These are phyloP conservation scores for Jaculus jaculus DNA, from an alignment of 2,113 vertebrate genomes.

Conservation along the genomic window DNA sequence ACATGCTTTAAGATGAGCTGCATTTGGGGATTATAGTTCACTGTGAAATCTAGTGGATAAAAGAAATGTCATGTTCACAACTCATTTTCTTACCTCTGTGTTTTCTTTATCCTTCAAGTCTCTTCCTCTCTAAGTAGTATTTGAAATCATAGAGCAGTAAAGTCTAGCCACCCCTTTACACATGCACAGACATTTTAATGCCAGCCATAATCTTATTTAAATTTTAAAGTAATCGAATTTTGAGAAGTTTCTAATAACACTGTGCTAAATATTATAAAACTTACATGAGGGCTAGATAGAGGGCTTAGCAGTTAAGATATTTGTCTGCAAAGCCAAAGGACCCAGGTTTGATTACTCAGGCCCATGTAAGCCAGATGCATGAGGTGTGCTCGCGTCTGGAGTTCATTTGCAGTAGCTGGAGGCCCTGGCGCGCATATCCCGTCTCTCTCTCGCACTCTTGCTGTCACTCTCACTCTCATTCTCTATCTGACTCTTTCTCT, in stretches of 20 bases:
- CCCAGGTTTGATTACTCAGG: too few relatives aligned
- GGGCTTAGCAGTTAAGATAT: too few relatives aligned
- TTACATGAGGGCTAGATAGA: not conserved
- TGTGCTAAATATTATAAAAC: not conserved
- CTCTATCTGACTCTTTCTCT: too few relatives aligned
- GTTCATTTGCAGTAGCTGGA: too few relatives aligned
- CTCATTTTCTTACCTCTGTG: not conserved
- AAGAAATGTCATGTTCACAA: not conserved
- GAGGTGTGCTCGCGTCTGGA: too few relatives aligned
- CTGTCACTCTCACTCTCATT: too few relatives aligned
- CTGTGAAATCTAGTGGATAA: not conserved
- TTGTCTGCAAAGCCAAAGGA: too few relatives aligned
- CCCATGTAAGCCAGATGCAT: too few relatives aligned
- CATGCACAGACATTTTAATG: not conserved
- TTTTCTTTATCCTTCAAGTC: not conserved
- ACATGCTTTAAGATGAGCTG: not conserved
- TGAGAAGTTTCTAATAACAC: not conserved
- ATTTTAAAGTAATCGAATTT: not conserved
- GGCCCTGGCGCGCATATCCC: too few relatives aligned
- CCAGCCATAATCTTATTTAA: conserved; percentile 14
- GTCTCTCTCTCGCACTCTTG: too few relatives aligned
- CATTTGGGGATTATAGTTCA: not conserved
- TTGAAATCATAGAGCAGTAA: not conserved
- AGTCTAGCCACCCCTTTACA: not conserved
- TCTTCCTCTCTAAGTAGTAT: not conserved